These are phyloP conservation scores for Planiliza haematocheilus DNA, from an alignment of 2,113 vertebrate species.

Conservation along the genomic window DNA sequence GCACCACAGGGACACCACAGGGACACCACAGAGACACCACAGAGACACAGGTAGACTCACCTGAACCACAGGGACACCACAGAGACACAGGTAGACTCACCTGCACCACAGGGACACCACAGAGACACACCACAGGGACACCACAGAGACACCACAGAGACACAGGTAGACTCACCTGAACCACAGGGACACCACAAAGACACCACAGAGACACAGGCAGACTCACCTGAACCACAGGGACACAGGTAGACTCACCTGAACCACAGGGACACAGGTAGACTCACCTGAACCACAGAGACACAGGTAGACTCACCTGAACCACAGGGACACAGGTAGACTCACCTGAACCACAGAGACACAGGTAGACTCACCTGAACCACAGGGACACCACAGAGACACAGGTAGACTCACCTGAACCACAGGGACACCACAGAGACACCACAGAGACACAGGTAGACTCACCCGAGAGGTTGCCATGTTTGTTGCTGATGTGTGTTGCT, in stretches of 20 bases:
- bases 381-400: not conserved
- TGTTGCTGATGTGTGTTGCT: not conserved
- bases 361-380: not conserved
- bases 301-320: no score
- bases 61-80: no score
- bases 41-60: not conserved
- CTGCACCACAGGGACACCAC: no score
- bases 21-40: not conserved
- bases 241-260: slow-evolving; percentile 77
- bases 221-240: slow-evolving; percentile 76
- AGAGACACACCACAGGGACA: not conserved
- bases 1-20: slow-evolving; percentile 30
- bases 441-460: slow-evolving; percentile 86
- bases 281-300: not conserved
- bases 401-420: slow-evolving; percentile 84
- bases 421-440: slow-evolving; percentile 89
- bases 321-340: no score
- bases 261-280: slow-evolving; percentile 31
- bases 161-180: slow-evolving; percentile 78
- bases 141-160: not conserved
- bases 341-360: slow-evolving; percentile 35
- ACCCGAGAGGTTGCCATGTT: not conserved
- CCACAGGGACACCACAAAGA: slow-evolving; percentile 89
- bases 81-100: no score
- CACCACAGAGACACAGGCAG: slow-evolving; percentile 89